A percentile compares a stretch with the other conserved stretches of the same genome.
These are phyloP conservation scores for Stegastes partitus DNA, from an alignment of 2,113 vertebrate species.

Conservation along the genomic window DNA sequence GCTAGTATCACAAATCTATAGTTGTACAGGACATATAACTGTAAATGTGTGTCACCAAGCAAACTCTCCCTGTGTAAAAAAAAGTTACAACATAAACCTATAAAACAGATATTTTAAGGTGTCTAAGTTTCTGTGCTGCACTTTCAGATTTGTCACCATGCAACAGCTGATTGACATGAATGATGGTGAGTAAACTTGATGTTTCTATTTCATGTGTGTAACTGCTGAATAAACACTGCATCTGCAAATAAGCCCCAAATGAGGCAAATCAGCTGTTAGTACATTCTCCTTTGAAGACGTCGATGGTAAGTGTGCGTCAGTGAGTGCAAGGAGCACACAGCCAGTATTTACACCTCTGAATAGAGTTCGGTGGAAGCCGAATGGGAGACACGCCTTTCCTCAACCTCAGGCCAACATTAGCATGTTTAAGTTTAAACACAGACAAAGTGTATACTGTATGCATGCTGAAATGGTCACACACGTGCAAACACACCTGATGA, in stretches of 20 bases:
- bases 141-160: slow-evolving; percentile 26
- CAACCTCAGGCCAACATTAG: slow-evolving; percentile 70
- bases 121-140: slow-evolving; percentile 5
- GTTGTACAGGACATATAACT: not conserved
- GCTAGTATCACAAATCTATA: slow-evolving; percentile 14
- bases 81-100: slow-evolving; percentile 26
- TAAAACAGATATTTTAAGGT: slow-evolving; percentile 23
- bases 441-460: slow-evolving; percentile 22
- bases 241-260: slow-evolving; percentile 56
- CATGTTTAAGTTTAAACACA: slow-evolving; percentile 60
- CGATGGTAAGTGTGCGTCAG: slow-evolving; percentile 39
- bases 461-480: not conserved
- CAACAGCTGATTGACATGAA: slow-evolving; percentile 56
- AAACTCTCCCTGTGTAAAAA: slow-evolving; percentile 15
- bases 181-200: slow-evolving; percentile 52
- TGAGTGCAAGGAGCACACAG: slow-evolving; percentile 57
- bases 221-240: slow-evolving; percentile 44
- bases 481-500: slow-evolving; percentile 10
- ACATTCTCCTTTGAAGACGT: slow-evolving; percentile 53
- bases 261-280: slow-evolving; percentile 56
- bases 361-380: slow-evolving; percentile 50
- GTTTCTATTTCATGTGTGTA: slow-evolving; percentile 51
- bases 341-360: slow-evolving; percentile 65
- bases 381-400: slow-evolving; percentile 53
- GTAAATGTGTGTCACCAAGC: slow-evolving; percentile 8